Evolutionary conservation across 2,797 vertebrate genomes (phyloP), one percentile per base, ranked within the genome.

Genomic region (Naso thynnoides): DNA sequence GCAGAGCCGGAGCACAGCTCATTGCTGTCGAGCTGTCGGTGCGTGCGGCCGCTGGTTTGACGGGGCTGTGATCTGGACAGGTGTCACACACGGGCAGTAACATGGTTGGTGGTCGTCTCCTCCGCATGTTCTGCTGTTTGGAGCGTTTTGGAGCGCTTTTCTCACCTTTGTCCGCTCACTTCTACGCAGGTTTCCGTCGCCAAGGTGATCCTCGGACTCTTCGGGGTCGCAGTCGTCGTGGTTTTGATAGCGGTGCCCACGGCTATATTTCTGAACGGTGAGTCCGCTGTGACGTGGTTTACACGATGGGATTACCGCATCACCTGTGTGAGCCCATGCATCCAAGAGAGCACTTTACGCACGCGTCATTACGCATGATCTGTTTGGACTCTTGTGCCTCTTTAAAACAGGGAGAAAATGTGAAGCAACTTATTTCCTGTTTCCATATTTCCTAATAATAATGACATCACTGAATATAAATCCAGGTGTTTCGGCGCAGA

Each of bases 161-260:
- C 21, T 86, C 15, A 71, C 58, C 54, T 6, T 3, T 59, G 2
- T 48, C 58, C 18, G 8, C 9, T 77, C 65, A 0, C 11, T 11
- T 42, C 18, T 14, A 3, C 1, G 7, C 86, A 94, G 91, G 91
- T 89, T 49, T 82, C 57, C 64, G 13, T 88, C 31, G 78, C 53
- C 5, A 95, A 95, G 82, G 84, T 93, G 62, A 13, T 94, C 29
- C 73, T 95, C 6, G 94, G 85, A 14, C 26, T 94, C 9, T 58
- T 88, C 5, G 94, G 88, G 11, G 7, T 85, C 0, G 86, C 84
- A 0, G 89, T 87, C n/a, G 88, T 95, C 27, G 83, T 94, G 24
- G 53, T 79, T 7, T 42, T 95, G 55, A 95, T 96, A 8, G 91
- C 86, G 5, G 94, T 95, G 0, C 95, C 95, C 26, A 95, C 93